Conservation (phyloP, 2,888 invertebrate species). For the Rhimphoctona megacephalus region DNA sequence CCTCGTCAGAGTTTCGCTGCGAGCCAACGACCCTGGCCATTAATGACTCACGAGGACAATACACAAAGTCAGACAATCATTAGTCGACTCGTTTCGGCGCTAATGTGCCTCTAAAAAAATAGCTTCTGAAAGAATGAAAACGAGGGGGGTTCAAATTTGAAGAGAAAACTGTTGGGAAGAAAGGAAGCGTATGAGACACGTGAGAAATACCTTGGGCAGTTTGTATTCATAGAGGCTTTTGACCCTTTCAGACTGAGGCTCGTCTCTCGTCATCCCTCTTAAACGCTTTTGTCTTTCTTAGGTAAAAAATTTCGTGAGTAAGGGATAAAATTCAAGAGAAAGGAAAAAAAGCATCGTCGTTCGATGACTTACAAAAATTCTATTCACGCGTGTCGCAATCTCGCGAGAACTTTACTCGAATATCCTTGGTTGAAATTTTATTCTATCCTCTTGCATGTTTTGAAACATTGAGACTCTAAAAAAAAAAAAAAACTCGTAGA, state of each 20-base stretch:
- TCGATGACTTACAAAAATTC: slow-evolving; percentile 17
- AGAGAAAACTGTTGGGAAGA: neutral
- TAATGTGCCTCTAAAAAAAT: slow-evolving; percentile 16
- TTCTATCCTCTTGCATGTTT: slow-evolving; percentile 48
- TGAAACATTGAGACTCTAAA: slow-evolving; percentile 42
- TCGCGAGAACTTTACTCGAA: slow-evolving; percentile 3
- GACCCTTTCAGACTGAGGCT: slow-evolving; percentile 41
- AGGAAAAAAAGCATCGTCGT: neutral
- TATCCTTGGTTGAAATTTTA: slow-evolving; percentile 61
- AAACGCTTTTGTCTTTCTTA: slow-evolving; percentile 25
- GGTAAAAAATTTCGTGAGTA: slow-evolving; percentile 12
- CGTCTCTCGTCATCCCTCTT: slow-evolving; percentile 35
- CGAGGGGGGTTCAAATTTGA: slow-evolving; percentile 27
- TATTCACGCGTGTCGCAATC: slow-evolving; percentile 42
- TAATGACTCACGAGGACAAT: slow-evolving; percentile 59
- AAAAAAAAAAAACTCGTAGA: slow-evolving; percentile 25
- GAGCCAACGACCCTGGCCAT: slow-evolving; percentile 44
- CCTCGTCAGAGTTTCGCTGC: slow-evolving; percentile 12
- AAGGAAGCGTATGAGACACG: slow-evolving; percentile 14
- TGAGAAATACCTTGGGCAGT: slow-evolving; percentile 7
- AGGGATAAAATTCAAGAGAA: slow-evolving; percentile 14
- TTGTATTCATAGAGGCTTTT: slow-evolving; percentile 53
- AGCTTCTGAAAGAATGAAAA: slow-evolving; percentile 7
- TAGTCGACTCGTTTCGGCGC: slow-evolving; percentile 33
- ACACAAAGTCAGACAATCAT: slow-evolving; percentile 43